phyloP scores from a whole-genome alignment of 1,140 invertebrate genomes.

The Caenorhabditis tropicalis region DNA sequence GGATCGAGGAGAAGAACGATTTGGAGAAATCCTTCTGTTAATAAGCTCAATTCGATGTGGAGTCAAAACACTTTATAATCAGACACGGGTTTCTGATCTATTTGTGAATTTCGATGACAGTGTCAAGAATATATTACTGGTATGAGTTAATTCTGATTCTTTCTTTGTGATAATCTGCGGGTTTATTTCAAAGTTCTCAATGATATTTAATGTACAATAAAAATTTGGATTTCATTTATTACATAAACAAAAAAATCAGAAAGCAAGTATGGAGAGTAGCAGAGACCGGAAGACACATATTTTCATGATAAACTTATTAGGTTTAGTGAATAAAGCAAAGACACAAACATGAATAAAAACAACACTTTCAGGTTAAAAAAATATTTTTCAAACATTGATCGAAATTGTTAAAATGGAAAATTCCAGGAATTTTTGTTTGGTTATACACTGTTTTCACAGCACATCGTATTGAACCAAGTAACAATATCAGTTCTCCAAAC shows the following conservation, averaged over 20 bases:
- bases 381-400: neutral
- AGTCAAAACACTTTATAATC: slow-evolving; percentile 21
- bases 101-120: slow-evolving; percentile 32
- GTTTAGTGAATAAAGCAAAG: too few species aligned
- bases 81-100: slow-evolving; percentile 40
- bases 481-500: neutral
- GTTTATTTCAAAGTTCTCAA: too few species aligned
- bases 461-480: neutral
- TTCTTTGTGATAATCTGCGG: too few species aligned
- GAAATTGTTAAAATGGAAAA: neutral
- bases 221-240: too few species aligned
- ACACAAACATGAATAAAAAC: too few species aligned
- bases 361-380: neutral
- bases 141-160: neutral
- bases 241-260: too few species aligned
- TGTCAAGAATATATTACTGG: neutral
- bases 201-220: too few species aligned
- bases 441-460: neutral
- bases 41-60: slow-evolving; percentile 19
- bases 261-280: too few species aligned
- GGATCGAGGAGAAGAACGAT: neutral
- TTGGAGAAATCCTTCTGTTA: slow-evolving; percentile 12
- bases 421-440: neutral
- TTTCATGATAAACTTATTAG: too few species aligned
- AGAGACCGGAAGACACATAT: too few species aligned